Evolutionary conservation across 2,888 invertebrate genomes (phyloP).

Genomic region (Andrena hattorfiana): DNA sequence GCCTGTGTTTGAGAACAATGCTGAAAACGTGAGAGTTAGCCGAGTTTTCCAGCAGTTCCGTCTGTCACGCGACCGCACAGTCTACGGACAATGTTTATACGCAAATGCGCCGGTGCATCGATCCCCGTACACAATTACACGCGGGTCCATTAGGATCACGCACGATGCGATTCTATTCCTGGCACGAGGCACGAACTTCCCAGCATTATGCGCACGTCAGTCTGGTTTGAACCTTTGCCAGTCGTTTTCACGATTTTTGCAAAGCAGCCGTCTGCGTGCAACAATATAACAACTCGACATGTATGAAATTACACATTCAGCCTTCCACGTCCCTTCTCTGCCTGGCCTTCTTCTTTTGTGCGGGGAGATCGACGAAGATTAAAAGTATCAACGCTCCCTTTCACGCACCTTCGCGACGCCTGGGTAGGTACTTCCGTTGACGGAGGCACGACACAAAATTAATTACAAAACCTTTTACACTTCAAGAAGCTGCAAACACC

Average conservation of each 20-base stretch:
- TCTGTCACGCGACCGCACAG: slow-evolving; percentile 68
- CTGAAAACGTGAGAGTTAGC: slow-evolving; percentile 60
- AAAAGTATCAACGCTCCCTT: slow-evolving; percentile 54
- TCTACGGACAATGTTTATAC: slow-evolving; percentile 42
- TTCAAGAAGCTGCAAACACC: not conserved
- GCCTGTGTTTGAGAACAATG: slow-evolving; percentile 49
- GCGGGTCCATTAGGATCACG: slow-evolving; percentile 41
- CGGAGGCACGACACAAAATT: slow-evolving; percentile 39
- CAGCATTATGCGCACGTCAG: slow-evolving; percentile 43
- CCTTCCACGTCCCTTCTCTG: slow-evolving; percentile 10
- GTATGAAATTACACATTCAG: slow-evolving; percentile 55
- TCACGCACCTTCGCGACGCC: slow-evolving; percentile 26
- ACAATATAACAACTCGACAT: slow-evolving; percentile 42
- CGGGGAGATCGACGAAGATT: slow-evolving; percentile 45
- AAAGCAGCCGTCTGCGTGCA: slow-evolving; percentile 8
- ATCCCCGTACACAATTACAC: not conserved
- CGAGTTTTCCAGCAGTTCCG: slow-evolving; percentile 61
- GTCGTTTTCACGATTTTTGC: slow-evolving; percentile 31
- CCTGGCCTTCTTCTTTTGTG: slow-evolving; percentile 24
- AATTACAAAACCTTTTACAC: slow-evolving; percentile 39
- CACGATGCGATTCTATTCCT: slow-evolving; percentile 40
- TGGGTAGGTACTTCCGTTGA: slow-evolving; percentile 37
- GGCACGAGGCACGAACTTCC: slow-evolving; percentile 50
- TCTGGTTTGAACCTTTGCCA: slow-evolving; percentile 1
- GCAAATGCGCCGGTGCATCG: slow-evolving; percentile 27